Evolutionary conservation across 2,113 vertebrate species (phyloP), one percentile per base, ranked within the genome.

Genomic region (Anoplopoma fimbria): DNA sequence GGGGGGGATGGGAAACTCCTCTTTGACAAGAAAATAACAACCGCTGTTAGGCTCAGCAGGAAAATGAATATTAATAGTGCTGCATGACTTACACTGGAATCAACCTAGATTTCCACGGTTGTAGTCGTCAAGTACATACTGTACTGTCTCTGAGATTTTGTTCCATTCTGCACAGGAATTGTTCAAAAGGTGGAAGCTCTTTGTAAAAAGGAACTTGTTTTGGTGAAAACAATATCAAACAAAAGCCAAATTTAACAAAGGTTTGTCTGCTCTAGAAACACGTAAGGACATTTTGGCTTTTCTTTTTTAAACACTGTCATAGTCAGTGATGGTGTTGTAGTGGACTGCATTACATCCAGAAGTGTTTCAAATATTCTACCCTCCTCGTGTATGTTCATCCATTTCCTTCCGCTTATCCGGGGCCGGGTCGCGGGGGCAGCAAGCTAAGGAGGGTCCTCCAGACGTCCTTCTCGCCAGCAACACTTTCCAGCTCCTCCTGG

Each of bases 61-160:
- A 86, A n/a, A 83, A 84, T 83, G 57, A 81, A 89, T 85, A 87
- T 85, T 82, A 87, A 85, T 74, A 51, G 38, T 45, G 49, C 81
- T 72, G 71, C 60, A 49, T 33, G 73, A 69, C n/a, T 83, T 83
- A 6, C 25, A 38, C 13, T 69, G 29, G 53, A 72, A 86, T 75
- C 60, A 75, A 73, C 34, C 27, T 29, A 61, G 27, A 79, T 85
- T 61, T 81, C 47, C 27, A 40, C 6, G 17, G 61, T 57, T 38
- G 33, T 33, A 55, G 49, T 49, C 45, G 23, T 64, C 42, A 31
- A 4, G 34, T 25, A 65, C 62, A 63, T 9, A 38, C 31, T 34
- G 57, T 51, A 53, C 14, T 34, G 21, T 70, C 6, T 45, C 65
- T 27, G 40, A 45, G 29, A 58, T 25, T 10, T 19, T n/a, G 12